Conservation (phyloP, 2,888 invertebrate species). For the Augiades crinisus region DNA sequence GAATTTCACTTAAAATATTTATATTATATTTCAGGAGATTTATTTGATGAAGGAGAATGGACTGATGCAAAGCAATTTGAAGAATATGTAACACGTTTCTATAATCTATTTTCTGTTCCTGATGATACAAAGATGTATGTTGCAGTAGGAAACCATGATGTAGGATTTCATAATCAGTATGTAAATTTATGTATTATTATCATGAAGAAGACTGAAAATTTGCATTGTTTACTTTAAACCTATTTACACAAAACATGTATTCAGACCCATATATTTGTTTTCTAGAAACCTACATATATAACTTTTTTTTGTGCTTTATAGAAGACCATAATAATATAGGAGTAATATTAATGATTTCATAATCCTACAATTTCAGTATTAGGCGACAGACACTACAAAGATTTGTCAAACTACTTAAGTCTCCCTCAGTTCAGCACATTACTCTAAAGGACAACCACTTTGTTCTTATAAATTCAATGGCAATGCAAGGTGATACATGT, state of each 20-base stretch:
- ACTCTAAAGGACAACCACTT: conserved; percentile 90
- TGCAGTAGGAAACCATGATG: conserved; percentile 97
- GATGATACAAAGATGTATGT: conserved; percentile 84
- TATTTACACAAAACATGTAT: too few relatives aligned
- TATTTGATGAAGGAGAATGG: conserved; percentile 97
- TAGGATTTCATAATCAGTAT: conserved; percentile 97
- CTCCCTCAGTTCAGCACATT: conserved; percentile 87
- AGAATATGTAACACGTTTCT: conserved; percentile 89
- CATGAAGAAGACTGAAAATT: too few relatives aligned
- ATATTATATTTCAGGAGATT: conserved; percentile 85
- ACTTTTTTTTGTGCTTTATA: too few relatives aligned
- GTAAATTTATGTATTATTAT: too few relatives aligned
- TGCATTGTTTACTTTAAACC: too few relatives aligned
- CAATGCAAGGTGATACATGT: conserved; percentile 96
- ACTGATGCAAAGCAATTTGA: conserved; percentile 89
- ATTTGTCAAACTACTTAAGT: conserved; percentile 86
- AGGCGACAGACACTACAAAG: conserved; percentile 84
- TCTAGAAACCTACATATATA: too few relatives aligned
- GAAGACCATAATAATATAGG: too few relatives aligned
- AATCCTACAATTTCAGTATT: conserved; percentile 44
- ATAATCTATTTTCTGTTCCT: conserved; percentile 88
- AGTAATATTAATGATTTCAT: too few relatives aligned
- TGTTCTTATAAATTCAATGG: conserved; percentile 97
- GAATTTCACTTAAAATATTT: too few relatives aligned
- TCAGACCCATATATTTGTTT: too few relatives aligned